Evolutionary conservation across 2,797 vertebrate species (phyloP).

Genomic region (Spinibarbus caldwelli): DNA sequence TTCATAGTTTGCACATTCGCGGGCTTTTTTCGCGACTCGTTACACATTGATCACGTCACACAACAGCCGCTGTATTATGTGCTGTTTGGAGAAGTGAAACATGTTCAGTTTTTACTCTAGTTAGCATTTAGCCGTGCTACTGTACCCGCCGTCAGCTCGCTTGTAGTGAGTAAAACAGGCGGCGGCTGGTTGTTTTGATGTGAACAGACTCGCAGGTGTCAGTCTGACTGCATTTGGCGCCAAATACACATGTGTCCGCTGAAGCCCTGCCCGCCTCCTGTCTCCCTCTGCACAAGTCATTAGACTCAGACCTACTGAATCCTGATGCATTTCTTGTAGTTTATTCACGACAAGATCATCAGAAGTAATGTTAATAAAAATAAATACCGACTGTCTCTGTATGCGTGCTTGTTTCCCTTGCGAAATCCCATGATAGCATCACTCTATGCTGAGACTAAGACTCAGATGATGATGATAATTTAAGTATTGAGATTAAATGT

Average conservation of each 20-base stretch:
- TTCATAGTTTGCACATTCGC: neutral
- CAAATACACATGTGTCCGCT: slow-evolving; percentile 63
- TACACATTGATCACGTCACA: neutral
- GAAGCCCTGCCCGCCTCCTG: neutral
- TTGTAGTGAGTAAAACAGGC: neutral
- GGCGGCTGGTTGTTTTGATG: slow-evolving; percentile 1
- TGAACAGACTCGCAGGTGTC: slow-evolving; percentile 27
- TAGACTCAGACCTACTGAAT: neutral
- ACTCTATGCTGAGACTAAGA: neutral
- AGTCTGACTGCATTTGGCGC: slow-evolving; percentile 73
- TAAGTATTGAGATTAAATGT: too few relatives aligned
- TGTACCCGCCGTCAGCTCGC: neutral
- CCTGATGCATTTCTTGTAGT: neutral
- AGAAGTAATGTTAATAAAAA: too few relatives aligned
- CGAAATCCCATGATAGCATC: neutral
- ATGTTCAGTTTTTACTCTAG: neutral
- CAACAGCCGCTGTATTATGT: neutral
- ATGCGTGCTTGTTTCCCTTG: neutral
- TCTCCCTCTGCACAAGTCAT: neutral
- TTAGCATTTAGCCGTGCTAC: slow-evolving; percentile 46
- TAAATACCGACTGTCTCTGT: neutral
- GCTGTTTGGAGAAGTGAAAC: neutral
- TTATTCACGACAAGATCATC: accelerated
- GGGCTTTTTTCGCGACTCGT: too few relatives aligned
- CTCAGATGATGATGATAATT: too few relatives aligned